phyloP scores from a whole-genome alignment of 53 echinoderm and acorn worm genomes.

The Holothuria scabra region DNA sequence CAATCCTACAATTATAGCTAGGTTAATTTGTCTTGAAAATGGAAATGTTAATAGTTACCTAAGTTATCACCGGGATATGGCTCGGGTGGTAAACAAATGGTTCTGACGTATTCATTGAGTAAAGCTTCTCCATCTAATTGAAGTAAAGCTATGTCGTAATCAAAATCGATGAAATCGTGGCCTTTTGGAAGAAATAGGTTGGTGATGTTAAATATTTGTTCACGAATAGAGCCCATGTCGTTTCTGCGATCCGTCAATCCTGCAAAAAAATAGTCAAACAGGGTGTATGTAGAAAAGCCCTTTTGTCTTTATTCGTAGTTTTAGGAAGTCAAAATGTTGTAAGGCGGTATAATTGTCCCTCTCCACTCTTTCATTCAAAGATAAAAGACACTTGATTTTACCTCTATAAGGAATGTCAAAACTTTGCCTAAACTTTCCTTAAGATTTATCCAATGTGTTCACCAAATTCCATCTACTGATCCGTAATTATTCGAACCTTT shows the following conservation, averaged over 20 bases:
- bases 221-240: slow-evolving; percentile 73
- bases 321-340: no score
- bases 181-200: slow-evolving; percentile 85
- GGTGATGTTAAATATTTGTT: slow-evolving; percentile 78
- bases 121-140: slow-evolving; percentile 63
- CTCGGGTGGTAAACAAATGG: slow-evolving; percentile 83
- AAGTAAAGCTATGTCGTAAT: slow-evolving; percentile 91
- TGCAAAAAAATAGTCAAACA: slow-evolving; percentile 23
- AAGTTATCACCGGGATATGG: slow-evolving; percentile 66
- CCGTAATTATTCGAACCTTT: no score
- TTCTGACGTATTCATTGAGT: slow-evolving; percentile 75
- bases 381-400: no score
- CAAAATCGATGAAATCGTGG: slow-evolving; percentile 91
- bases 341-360: no score
- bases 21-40: neutral
- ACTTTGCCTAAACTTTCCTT: no score
- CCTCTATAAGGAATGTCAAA: no score
- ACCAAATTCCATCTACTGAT: no score
- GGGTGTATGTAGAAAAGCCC: no score
- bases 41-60: slow-evolving; percentile 21
- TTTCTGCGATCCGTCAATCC: slow-evolving; percentile 75
- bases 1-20: neutral
- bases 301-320: no score
- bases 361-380: no score
- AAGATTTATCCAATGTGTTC: no score